These are phyloP conservation scores for Sitodiplosis mosellana DNA, from an alignment of 1,140 invertebrate species.

Conservation along the genomic window DNA sequence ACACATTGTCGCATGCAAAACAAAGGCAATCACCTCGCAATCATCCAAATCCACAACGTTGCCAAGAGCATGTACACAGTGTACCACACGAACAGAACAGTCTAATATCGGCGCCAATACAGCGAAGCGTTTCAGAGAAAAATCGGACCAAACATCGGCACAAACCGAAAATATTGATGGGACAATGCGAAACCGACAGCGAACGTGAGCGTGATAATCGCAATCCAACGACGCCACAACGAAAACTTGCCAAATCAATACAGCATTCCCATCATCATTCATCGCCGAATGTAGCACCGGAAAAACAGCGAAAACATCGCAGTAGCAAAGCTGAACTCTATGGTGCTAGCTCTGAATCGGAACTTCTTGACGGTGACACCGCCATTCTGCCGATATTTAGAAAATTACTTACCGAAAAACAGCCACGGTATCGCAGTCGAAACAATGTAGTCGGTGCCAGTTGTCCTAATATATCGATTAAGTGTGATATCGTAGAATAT, in stretches of 20 bases:
- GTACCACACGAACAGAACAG: conserved; percentile 16
- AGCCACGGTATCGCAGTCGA: conserved; percentile 21
- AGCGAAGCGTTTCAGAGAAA: conserved; percentile 37
- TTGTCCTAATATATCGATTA: conserved; percentile 85
- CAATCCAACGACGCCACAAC: conserved; percentile 14
- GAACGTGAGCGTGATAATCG: conserved; percentile 20
- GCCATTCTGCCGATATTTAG: conserved; percentile 82
- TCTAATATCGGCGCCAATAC: conserved; percentile 30
- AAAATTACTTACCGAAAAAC: conserved; percentile 63
- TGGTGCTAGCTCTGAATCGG: conserved; percentile 64
- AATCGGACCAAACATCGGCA: conserved; percentile 27
- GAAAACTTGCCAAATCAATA: conserved; percentile 18
- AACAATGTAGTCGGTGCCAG: conserved; percentile 43
- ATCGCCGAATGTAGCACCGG: conserved; percentile 22
- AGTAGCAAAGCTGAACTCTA: conserved; percentile 37
- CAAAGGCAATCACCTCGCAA: conserved; percentile 26
- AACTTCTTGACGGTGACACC: conserved; percentile 50
- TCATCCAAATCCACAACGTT: conserved; percentile 21
- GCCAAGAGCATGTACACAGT: conserved; percentile 19
- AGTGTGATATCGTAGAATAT: conserved; percentile 89
- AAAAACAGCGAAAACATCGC: conserved; percentile 18
- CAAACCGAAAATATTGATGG: conserved; percentile 29
- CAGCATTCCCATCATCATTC: conserved; percentile 24
- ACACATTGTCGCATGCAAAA: conserved; percentile 36
- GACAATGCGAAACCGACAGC: conserved; percentile 29